Evolutionary conservation across 2,113 vertebrate species (phyloP).

Genomic region (Chroicocephalus ridibundus): DNA sequence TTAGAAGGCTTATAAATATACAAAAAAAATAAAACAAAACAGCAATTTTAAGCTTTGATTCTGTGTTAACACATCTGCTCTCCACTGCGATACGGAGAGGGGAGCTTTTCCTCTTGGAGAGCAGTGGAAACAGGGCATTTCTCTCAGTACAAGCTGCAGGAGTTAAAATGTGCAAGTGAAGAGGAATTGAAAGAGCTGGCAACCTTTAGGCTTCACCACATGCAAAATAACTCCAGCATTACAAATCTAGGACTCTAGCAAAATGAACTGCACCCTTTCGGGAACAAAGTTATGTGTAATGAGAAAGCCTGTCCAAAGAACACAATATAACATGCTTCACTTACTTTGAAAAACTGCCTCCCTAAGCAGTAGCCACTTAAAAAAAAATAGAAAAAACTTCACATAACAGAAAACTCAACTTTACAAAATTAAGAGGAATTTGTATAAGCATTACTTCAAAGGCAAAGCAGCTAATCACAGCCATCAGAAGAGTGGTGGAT

Average conservation of each 20-base stretch:
- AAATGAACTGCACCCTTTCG: background rate
- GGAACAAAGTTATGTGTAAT: background rate
- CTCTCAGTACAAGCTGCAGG: background rate
- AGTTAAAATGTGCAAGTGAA: background rate
- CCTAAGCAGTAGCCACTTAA: background rate
- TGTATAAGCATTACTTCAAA: background rate
- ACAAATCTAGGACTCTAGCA: background rate
- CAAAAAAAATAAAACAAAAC: background rate
- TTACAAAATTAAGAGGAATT: background rate
- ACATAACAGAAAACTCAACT: background rate
- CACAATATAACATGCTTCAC: background rate
- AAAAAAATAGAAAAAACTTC: background rate
- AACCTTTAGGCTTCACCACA: background rate
- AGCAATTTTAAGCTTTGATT: background rate
- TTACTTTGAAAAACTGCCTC: background rate
- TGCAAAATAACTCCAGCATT: background rate
- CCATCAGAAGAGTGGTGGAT: background rate
- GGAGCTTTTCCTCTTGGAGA: accelerated
- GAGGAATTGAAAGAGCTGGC: background rate
- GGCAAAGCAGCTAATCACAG: background rate
- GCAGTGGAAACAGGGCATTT: background rate
- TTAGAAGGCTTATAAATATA: background rate
- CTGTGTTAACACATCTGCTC: background rate
- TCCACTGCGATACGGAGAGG: accelerated
- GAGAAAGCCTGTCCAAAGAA: background rate